phyloP scores from a whole-genome alignment of 64 coral and sea anemone genomes.

The Pocillopora damicornis region DNA sequence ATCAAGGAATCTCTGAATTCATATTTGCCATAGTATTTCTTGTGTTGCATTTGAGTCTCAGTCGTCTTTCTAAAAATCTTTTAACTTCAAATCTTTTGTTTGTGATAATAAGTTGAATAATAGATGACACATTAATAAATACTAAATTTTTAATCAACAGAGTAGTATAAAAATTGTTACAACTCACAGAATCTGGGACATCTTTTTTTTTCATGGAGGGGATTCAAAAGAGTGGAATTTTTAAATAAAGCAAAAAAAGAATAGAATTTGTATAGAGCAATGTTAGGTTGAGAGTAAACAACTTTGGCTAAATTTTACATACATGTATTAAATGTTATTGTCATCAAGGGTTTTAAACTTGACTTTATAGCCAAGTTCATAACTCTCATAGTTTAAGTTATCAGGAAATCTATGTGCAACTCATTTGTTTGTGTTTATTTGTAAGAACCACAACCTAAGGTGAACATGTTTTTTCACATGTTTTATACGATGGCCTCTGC shows the following conservation, averaged over 20 bases:
- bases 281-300: background rate
- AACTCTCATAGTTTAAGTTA: no score
- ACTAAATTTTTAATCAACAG: conserved; percentile 27
- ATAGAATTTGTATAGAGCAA: background rate
- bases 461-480: background rate
- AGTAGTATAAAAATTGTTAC: background rate
- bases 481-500: background rate
- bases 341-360: background rate
- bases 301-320: background rate
- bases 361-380: background rate
- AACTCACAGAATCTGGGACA: background rate
- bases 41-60: background rate
- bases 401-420: no score
- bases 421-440: no score
- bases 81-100: background rate
- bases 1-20: background rate
- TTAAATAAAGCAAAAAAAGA: background rate
- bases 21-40: background rate
- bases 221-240: background rate
- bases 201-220: background rate
- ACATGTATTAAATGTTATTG: background rate
- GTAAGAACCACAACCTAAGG: no score
- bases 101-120: conserved; percentile 18
- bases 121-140: conserved; percentile 17
- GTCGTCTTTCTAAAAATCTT: background rate